Conservation (phyloP, 2,888 invertebrate genomes). For the Drosophila austrosaltans region DNA sequence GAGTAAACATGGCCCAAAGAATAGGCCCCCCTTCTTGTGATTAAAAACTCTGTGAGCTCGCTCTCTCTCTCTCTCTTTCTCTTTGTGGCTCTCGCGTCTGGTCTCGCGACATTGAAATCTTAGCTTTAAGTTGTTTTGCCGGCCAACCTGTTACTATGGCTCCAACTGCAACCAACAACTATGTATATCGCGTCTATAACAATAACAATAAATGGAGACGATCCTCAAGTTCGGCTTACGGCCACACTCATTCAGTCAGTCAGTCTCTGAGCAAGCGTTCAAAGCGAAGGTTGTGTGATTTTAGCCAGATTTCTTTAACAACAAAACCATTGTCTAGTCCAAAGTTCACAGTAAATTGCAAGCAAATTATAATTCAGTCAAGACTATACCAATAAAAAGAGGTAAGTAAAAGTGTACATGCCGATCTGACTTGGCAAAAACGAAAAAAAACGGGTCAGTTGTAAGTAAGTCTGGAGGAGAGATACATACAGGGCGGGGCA, state of each 20-base stretch:
- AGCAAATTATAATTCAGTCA: constrained; percentile 37
- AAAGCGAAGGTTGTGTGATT: constrained; percentile 81
- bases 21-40: background rate
- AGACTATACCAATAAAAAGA: constrained; percentile 40
- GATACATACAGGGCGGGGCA: constrained; percentile 34
- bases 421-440: constrained; percentile 44
- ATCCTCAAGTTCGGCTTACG: constrained; percentile 42
- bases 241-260: constrained; percentile 36
- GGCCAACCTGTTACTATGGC: constrained; percentile 51
- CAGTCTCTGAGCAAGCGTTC: constrained; percentile 79
- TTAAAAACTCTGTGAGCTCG: background rate
- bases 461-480: constrained; percentile 32
- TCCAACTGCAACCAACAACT: constrained; percentile 38
- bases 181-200: constrained; percentile 46
- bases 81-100: background rate
- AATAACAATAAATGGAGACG: constrained; percentile 54
- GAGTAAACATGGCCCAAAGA: background rate
- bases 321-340: constrained; percentile 39
- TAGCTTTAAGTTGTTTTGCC: constrained; percentile 59
- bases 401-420: constrained; percentile 54
- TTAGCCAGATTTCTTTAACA: constrained; percentile 13
- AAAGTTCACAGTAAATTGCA: constrained; percentile 53
- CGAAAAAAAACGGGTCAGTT: constrained; percentile 62
- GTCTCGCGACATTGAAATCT: constrained; percentile 35
- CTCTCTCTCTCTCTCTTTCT: background rate